phyloP scores from a whole-genome alignment of 1,140 invertebrate genomes.

The Stegodyphus mimosarum region DNA sequence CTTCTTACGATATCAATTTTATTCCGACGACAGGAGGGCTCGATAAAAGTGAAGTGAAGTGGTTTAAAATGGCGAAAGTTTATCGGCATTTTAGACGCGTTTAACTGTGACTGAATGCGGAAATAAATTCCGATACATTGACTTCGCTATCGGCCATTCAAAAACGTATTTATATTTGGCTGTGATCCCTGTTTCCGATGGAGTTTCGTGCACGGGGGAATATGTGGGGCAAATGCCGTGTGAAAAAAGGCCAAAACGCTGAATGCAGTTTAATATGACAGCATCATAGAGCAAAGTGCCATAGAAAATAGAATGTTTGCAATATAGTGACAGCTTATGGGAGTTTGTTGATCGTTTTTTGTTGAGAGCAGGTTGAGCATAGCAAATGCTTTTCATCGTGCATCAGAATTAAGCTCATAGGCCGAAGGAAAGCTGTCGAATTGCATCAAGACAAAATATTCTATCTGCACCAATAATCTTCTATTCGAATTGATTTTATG shows the following conservation, averaged over 20 bases:
- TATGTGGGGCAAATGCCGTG: constrained; percentile 54
- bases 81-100: constrained; percentile 57
- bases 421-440: too few species aligned
- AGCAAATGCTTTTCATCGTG: too few species aligned
- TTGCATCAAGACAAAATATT: too few species aligned
- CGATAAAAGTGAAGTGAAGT: constrained; percentile 59
- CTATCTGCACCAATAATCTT: too few species aligned
- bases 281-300: constrained; percentile 25
- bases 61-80: constrained; percentile 60
- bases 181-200: constrained; percentile 48
- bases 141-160: constrained; percentile 55
- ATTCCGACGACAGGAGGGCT: constrained; percentile 55
- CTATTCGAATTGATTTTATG: too few species aligned
- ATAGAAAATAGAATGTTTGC: constrained; percentile 25
- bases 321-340: constrained; percentile 22
- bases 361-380: too few species aligned
- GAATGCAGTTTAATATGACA: constrained; percentile 56
- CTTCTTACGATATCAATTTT: constrained; percentile 56
- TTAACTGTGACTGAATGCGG: constrained; percentile 59
- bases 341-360: not conserved
- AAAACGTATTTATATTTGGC: constrained; percentile 59
- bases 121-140: constrained; percentile 60
- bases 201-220: constrained; percentile 16
- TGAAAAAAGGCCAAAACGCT: constrained; percentile 45
- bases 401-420: too few species aligned